Evolutionary conservation across 1,140 invertebrate species (phyloP).

Genomic region (Diploscapter pachys): DNA sequence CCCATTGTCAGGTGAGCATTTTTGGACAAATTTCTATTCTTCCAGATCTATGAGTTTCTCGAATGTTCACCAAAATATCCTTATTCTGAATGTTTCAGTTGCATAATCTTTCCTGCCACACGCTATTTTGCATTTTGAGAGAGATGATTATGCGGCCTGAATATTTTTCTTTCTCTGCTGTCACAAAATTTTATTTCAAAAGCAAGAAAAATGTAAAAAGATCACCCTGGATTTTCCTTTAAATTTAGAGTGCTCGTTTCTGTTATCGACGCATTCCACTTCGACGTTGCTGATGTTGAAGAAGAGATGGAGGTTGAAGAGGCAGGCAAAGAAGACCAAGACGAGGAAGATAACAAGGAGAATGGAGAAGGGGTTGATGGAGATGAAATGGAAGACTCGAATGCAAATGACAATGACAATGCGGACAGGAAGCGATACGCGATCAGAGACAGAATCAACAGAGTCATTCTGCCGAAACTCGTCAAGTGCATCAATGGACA

Average conservation of each 20-base stretch:
- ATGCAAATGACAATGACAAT: conserved; percentile 50
- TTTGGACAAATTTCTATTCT: not conserved
- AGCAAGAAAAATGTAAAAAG: too few relatives aligned
- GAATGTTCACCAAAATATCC: too few relatives aligned
- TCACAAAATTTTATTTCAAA: too few relatives aligned
- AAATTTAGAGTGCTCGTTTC: conserved; percentile 71
- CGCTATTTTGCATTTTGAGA: too few relatives aligned
- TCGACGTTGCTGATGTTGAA: conserved; percentile 68
- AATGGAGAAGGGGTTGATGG: conserved; percentile 35
- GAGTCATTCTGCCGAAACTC: conserved; percentile 44
- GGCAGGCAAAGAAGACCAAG: not conserved
- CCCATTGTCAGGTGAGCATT: conserved; percentile 52
- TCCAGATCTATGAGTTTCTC: conserved; percentile 9
- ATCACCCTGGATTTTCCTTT: too few relatives aligned
- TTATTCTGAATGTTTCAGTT: too few relatives aligned
- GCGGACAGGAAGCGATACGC: conserved; percentile 7
- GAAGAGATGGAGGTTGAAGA: not conserved
- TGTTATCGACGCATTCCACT: conserved; percentile 87
- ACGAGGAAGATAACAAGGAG: conserved; percentile 20
- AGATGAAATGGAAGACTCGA: conserved; percentile 36
- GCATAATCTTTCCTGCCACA: too few relatives aligned
- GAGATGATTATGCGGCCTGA: too few relatives aligned
- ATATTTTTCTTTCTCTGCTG: too few relatives aligned
- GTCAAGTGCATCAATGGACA: conserved; percentile 45
- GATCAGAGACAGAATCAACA: conserved; percentile 19